phyloP scores from a whole-genome alignment of 1,140 invertebrate species.

The Drosophila ironensis region DNA sequence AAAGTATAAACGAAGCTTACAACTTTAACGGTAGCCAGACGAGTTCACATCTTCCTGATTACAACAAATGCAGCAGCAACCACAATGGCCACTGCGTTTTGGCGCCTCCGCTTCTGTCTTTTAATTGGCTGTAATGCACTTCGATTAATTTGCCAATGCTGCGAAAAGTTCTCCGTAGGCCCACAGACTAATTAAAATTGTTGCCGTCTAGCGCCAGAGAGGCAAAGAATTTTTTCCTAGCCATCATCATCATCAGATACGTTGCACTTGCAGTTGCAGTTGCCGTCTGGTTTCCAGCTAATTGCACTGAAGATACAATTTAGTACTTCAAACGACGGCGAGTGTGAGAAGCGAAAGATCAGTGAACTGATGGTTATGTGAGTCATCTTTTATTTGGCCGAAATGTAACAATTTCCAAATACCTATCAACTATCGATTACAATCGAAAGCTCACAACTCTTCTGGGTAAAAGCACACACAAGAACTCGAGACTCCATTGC shows the following conservation, averaged over 20 bases:
- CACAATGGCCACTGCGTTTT: constrained; percentile 9
- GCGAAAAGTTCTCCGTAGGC: constrained; percentile 44
- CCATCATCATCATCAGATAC: constrained; percentile 17
- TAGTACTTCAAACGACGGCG: constrained; percentile 49
- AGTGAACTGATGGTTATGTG: constrained; percentile 30
- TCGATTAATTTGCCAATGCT: constrained; percentile 70
- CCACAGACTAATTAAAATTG: constrained; percentile 71
- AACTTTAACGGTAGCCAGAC: constrained; percentile 4
- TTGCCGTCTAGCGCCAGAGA: constrained; percentile 46
- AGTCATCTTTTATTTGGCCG: no score
- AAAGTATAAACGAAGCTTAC: not conserved
- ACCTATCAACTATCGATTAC: constrained; percentile 17
- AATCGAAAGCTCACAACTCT: constrained; percentile 3
- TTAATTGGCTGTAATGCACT: constrained; percentile 73
- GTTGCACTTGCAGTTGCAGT: not conserved
- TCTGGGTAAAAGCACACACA: constrained; percentile 12
- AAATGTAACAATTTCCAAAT: not conserved
- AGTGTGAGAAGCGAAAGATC: constrained; percentile 38
- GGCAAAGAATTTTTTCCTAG: constrained; percentile 20
- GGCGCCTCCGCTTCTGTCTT: constrained; percentile 26
- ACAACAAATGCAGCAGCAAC: constrained; percentile 24
- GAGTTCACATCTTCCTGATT: constrained; percentile 43
- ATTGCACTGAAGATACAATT: constrained; percentile 59
- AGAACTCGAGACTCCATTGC: constrained; percentile 40
- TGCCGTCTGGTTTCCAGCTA: constrained; percentile 45